A percentile compares a stretch with the other conserved stretches of the same genome.
phyloP scores from a whole-genome alignment of 2,113 vertebrate genomes.

The Scatophagus argus region DNA sequence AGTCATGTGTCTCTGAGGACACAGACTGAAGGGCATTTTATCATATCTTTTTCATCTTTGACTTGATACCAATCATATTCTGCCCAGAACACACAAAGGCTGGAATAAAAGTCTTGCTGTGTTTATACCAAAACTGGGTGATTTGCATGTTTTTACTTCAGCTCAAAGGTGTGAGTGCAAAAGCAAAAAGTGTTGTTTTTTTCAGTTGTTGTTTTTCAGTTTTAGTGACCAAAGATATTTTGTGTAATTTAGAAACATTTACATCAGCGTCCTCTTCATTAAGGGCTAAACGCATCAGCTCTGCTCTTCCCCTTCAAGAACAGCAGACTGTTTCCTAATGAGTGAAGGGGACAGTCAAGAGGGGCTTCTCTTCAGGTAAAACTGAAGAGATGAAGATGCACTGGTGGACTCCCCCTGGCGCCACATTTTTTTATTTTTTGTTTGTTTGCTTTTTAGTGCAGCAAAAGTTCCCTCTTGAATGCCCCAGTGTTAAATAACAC shows the following conservation, averaged over 20 bases:
- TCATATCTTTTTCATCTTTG: conserved; percentile 56
- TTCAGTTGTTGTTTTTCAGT: neutral
- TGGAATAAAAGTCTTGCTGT: conserved; percentile 8
- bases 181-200: too few relatives aligned
- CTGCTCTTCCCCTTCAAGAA: neutral
- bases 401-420: too few relatives aligned
- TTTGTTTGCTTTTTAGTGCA: too few relatives aligned
- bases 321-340: conserved; percentile 6
- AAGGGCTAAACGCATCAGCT: conserved; percentile 3
- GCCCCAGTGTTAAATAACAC: too few relatives aligned
- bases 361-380: neutral
- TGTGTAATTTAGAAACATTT: neutral
- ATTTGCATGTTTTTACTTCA: neutral
- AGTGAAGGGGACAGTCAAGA: neutral
- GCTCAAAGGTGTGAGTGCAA: neutral
- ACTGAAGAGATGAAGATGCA: too few relatives aligned
- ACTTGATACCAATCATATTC: conserved; percentile 39
- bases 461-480: too few relatives aligned
- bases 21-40: conserved; percentile 58
- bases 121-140: neutral
- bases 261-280: conserved; percentile 29
- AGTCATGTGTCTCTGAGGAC: conserved; percentile 54
- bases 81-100: conserved; percentile 47
- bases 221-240: neutral
- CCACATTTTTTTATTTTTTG: too few relatives aligned